Conservation (phyloP, 2,797 vertebrate genomes). For the Macrochelys suwanniensis region DNA sequence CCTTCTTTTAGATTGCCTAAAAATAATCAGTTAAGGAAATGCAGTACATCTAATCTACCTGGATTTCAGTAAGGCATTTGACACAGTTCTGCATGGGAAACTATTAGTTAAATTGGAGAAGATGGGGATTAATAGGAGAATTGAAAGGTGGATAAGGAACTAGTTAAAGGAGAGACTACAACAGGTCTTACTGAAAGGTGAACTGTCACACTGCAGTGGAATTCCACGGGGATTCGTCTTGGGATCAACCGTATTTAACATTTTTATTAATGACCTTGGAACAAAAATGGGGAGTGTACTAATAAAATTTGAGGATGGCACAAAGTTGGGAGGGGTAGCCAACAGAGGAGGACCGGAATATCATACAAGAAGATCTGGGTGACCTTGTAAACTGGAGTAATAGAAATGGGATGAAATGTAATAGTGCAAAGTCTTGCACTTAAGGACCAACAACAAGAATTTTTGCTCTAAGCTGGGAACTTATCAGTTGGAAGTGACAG, state of each 20-base stretch:
- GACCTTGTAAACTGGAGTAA: too few species aligned
- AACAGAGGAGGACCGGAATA: too few species aligned
- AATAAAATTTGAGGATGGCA: too few species aligned
- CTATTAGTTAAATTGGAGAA: not conserved
- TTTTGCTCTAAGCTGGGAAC: too few species aligned
- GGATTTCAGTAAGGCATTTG: not conserved
- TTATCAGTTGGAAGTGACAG: too few species aligned
- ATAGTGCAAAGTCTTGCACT: too few species aligned
- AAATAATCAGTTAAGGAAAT: not conserved
- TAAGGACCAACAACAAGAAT: too few species aligned
- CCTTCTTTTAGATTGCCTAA: not conserved
- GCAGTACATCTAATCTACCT: not conserved
- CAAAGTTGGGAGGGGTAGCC: too few species aligned
- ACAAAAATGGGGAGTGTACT: not conserved
- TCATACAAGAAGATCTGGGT: too few species aligned
- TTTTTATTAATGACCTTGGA: not conserved
- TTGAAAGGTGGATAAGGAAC: not conserved
- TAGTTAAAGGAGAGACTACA: not conserved
- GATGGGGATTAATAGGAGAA: not conserved
- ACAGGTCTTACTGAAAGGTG: not conserved
- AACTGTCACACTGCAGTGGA: not conserved
- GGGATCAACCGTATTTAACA: not conserved
- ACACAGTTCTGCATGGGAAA: not conserved
- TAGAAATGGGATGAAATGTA: too few species aligned
- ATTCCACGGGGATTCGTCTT: not conserved